Evolutionary conservation across 2,888 invertebrate genomes (phyloP).

Genomic region (Tetranychus piercei): DNA sequence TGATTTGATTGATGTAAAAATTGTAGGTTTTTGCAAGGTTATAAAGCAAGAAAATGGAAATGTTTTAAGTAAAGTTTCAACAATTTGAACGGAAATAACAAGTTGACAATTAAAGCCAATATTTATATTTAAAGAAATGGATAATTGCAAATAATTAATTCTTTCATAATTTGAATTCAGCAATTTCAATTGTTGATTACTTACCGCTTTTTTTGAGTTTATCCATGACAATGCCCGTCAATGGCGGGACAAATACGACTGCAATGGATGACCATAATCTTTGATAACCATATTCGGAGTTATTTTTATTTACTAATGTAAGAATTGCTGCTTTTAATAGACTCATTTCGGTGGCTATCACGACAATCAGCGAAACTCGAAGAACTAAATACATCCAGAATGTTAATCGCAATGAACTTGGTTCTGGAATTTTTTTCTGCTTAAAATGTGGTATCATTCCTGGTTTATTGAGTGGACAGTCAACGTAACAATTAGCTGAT

Average conservation of each 20-base stretch:
- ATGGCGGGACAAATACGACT: neutral
- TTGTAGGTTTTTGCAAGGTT: no score
- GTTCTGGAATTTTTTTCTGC: neutral
- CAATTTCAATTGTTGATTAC: neutral
- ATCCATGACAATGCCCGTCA: constrained; percentile 16
- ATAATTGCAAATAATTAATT: neutral
- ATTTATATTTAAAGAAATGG: no score
- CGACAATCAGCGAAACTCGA: constrained; percentile 34
- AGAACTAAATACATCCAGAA: constrained; percentile 46
- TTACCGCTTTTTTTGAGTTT: constrained; percentile 7
- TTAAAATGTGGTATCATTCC: neutral
- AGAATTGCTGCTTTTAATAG: constrained; percentile 19
- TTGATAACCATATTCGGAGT: constrained; percentile 16
- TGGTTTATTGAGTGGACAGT: neutral
- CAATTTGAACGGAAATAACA: no score
- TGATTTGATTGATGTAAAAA: no score
- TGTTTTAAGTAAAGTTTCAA: no score
- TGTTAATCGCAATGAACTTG: constrained; percentile 36
- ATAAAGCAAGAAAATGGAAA: no score
- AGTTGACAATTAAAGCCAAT: no score
- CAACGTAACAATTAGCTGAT: neutral
- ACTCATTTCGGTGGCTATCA: constrained; percentile 34
- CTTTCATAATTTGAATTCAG: neutral
- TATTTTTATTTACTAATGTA: constrained; percentile 9
- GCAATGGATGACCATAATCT: constrained; percentile 15